These are phyloP conservation scores for Alligator mississippiensis DNA, from an alignment of 2,113 vertebrate species.

Conservation along the genomic window DNA sequence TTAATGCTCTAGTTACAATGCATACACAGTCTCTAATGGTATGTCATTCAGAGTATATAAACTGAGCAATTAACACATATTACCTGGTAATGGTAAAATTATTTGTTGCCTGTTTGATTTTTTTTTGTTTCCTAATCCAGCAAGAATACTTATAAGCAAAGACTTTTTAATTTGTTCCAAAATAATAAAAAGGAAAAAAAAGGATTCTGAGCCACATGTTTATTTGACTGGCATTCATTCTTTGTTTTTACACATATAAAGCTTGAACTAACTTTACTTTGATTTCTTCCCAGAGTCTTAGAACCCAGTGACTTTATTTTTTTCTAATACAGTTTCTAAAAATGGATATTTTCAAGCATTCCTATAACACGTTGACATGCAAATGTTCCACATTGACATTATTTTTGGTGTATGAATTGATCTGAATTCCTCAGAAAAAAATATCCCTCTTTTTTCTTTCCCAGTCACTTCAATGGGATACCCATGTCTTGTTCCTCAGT, in stretches of 20 bases:
- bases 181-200: conserved; percentile 1
- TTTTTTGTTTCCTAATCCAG: conserved; percentile 54
- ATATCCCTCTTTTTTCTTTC: background rate
- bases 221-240: conserved; percentile 58
- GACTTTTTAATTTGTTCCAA: conserved; percentile 68
- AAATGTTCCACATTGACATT: no score
- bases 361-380: background rate
- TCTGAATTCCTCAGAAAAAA: background rate
- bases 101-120: conserved; percentile 85
- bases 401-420: no score
- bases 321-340: background rate
- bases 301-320: background rate
- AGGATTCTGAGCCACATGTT: conserved; percentile 34
- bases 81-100: conserved; percentile 89
- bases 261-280: conserved; percentile 41
- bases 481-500: background rate
- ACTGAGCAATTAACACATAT: conserved; percentile 90
- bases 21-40: conserved; percentile 90
- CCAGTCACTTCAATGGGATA: background rate
- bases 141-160: conserved; percentile 72
- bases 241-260: conserved; percentile 50
- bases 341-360: background rate
- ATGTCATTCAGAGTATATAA: conserved; percentile 91
- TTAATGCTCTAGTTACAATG: conserved; percentile 90
- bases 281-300: conserved; percentile 1